Percentiles rank a stretch among this genome's conserved stretches.
phyloP scores from a whole-genome alignment of 1,140 invertebrate species.

The Cardiocondyla obscurior region DNA sequence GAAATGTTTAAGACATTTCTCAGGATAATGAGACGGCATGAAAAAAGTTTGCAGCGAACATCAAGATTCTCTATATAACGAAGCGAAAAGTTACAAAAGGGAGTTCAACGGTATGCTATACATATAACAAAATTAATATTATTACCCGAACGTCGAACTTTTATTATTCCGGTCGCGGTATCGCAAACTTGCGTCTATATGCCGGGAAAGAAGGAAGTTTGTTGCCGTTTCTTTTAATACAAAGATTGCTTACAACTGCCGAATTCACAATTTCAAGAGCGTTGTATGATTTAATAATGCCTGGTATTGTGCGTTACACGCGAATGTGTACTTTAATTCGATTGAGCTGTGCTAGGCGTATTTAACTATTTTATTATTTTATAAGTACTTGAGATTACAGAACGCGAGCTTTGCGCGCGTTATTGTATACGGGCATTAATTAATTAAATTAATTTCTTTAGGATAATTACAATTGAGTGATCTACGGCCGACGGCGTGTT shows the following conservation, averaged over 20 bases:
- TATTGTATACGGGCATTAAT: too few relatives aligned
- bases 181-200: background rate
- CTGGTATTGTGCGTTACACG: too few relatives aligned
- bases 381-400: too few relatives aligned
- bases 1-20: slow-evolving; percentile 47
- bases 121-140: slow-evolving; percentile 41
- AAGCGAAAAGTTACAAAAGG: slow-evolving; percentile 43
- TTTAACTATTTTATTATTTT: background rate
- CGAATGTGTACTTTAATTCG: too few relatives aligned
- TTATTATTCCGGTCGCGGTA: slow-evolving; percentile 43
- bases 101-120: slow-evolving; percentile 27
- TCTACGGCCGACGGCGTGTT: too few relatives aligned
- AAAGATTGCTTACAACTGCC: background rate
- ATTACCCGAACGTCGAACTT: slow-evolving; percentile 26
- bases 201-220: slow-evolving; percentile 16
- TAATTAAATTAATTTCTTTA: too few relatives aligned
- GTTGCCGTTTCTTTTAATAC: background rate
- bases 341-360: background rate
- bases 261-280: background rate
- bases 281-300: background rate
- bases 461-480: too few relatives aligned
- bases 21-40: slow-evolving; percentile 41
- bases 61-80: slow-evolving; percentile 48
- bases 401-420: too few relatives aligned
- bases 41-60: slow-evolving; percentile 37